phyloP scores from a whole-genome alignment of 1,140 invertebrate genomes.

The Drosophila paulistorum region DNA sequence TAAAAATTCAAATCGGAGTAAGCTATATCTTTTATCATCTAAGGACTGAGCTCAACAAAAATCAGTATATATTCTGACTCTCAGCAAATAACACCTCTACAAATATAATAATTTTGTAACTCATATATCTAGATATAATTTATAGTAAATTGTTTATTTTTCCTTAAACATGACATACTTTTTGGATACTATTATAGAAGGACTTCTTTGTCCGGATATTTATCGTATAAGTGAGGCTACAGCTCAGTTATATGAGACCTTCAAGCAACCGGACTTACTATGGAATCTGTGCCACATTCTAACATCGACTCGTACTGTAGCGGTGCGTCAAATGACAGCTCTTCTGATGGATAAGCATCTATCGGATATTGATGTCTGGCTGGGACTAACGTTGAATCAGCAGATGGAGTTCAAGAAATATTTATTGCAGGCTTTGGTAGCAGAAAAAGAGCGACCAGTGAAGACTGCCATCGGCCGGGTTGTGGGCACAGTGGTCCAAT shows the following conservation, averaged over 20 bases:
- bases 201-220: constrained; percentile 68
- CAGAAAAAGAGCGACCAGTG: constrained; percentile 86
- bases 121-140: background rate
- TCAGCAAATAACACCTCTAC: background rate
- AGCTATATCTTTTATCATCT: no score
- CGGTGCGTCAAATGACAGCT: constrained; percentile 88
- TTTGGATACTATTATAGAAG: constrained; percentile 68
- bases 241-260: constrained; percentile 85
- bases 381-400: constrained; percentile 84
- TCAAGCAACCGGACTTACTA: constrained; percentile 86
- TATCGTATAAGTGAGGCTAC: constrained; percentile 85
- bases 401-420: constrained; percentile 85
- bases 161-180: constrained; percentile 36
- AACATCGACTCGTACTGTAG: constrained; percentile 83
- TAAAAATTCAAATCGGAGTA: no score
- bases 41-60: no score
- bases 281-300: constrained; percentile 85
- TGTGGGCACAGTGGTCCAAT: constrained; percentile 88
- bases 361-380: constrained; percentile 85
- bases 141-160: background rate
- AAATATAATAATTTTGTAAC: background rate
- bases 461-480: constrained; percentile 87
- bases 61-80: no score
- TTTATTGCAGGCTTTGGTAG: constrained; percentile 85
- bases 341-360: constrained; percentile 86